Percentiles rank a stretch among this genome's conserved stretches.
phyloP scores from a whole-genome alignment of 2,888 invertebrate species.

The Dendrolimus houi region DNA sequence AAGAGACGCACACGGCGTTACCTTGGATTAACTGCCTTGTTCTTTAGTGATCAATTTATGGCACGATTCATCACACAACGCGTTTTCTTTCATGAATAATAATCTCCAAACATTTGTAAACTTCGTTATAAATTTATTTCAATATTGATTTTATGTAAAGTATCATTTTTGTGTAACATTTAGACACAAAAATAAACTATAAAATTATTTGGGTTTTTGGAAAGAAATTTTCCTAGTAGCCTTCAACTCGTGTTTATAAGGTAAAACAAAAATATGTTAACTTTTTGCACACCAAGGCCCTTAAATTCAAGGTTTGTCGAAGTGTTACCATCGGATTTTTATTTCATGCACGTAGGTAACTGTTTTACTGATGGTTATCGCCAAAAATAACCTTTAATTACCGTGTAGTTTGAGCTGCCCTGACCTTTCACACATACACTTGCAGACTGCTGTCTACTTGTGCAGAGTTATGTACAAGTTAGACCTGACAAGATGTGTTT shows the following conservation, averaged over 20 bases:
- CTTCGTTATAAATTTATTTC: too few relatives aligned
- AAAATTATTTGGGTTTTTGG: too few relatives aligned
- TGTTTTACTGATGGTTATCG: constrained; percentile 73
- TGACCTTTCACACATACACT: constrained; percentile 67
- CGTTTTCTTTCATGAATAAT: too few relatives aligned
- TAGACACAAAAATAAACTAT: too few relatives aligned
- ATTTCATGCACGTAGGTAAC: constrained; percentile 65
- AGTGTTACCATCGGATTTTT: constrained; percentile 60
- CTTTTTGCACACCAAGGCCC: constrained; percentile 53
- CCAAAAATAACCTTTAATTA: constrained; percentile 76
- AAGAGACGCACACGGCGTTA: constrained; percentile 20
- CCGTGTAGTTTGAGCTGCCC: constrained; percentile 68
- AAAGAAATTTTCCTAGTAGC: constrained; percentile 17
- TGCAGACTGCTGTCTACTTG: constrained; percentile 35
- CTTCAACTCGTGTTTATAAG: constrained; percentile 24
- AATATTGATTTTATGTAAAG: too few relatives aligned
- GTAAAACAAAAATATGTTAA: constrained; percentile 33
- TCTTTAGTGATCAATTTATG: constrained; percentile 44
- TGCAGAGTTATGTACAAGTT: constrained; percentile 36
- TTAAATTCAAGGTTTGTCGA: constrained; percentile 47
- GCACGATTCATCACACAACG: constrained; percentile 4
- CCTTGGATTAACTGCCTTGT: constrained; percentile 37
- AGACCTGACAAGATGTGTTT: constrained; percentile 26
- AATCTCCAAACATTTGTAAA: too few relatives aligned
- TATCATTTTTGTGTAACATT: too few relatives aligned